Evolutionary conservation across 2,113 vertebrate species (phyloP).

Genomic region (Nyctibius bracteatus): DNA sequence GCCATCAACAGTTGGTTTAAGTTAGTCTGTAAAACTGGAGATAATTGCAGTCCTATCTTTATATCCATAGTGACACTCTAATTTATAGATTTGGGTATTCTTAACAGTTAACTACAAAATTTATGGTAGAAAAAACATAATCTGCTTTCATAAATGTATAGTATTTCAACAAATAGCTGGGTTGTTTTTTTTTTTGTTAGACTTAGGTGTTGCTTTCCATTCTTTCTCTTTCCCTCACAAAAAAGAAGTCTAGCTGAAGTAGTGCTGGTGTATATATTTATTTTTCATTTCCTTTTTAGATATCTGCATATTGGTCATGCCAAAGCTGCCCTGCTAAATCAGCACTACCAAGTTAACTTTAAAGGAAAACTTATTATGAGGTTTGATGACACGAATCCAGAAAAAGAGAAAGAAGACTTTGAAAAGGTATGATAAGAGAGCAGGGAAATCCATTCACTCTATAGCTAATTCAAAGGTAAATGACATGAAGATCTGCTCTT

Average conservation of each 20-base stretch:
- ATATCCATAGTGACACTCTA: background rate
- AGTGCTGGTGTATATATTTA: background rate
- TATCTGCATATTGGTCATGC: slow-evolving; percentile 98
- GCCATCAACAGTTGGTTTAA: background rate
- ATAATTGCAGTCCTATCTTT: background rate
- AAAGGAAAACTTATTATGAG: slow-evolving; percentile 99
- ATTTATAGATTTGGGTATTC: background rate
- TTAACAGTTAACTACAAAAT: background rate
- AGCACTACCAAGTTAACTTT: slow-evolving; percentile 97
- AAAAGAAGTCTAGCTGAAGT: background rate
- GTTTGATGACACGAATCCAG: slow-evolving; percentile 98
- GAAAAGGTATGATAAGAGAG: slow-evolving; percentile 85
- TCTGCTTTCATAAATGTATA: background rate
- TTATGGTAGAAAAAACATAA: background rate
- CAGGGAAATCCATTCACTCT: slow-evolving; percentile 13
- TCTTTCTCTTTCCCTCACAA: background rate
- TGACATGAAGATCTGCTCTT: background rate
- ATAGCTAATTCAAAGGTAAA: background rate
- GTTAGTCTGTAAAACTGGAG: background rate
- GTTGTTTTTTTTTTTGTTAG: background rate
- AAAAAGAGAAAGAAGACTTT: slow-evolving; percentile 99
- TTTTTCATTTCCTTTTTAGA: slow-evolving; percentile 63
- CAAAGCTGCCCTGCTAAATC: slow-evolving; percentile 96
- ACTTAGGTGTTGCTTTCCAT: background rate
- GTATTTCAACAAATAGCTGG: background rate